Conservation (phyloP, 2,797 vertebrate species). For the Melanotaenia parkinsoni region DNA sequence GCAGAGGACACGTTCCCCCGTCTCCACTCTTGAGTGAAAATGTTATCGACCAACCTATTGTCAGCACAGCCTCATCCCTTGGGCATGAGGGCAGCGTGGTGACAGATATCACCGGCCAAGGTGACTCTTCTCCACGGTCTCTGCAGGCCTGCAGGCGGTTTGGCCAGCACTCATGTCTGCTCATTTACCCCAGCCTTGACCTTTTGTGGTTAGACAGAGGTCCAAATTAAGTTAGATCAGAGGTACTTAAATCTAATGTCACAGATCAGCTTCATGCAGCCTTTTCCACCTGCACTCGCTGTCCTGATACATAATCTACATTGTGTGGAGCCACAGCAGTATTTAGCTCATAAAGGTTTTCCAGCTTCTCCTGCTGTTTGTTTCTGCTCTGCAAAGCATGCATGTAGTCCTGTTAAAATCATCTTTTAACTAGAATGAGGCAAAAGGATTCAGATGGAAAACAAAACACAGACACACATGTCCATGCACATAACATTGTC, state of each 20-base stretch:
- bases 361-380: too few relatives aligned
- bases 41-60: conserved; percentile 66
- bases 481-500: too few relatives aligned
- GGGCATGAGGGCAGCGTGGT: conserved; percentile 53
- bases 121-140: conserved; percentile 67
- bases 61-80: conserved; percentile 21
- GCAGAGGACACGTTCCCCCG: conserved; percentile 66
- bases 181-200: conserved; percentile 55
- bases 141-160: conserved; percentile 40
- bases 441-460: too few relatives aligned
- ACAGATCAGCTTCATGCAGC: conserved; percentile 30
- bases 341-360: too few relatives aligned
- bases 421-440: too few relatives aligned
- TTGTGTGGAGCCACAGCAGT: not conserved
- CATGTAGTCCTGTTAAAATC: too few relatives aligned
- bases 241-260: conserved; percentile 45
- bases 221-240: conserved; percentile 27
- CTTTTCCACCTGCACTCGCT: not conserved
- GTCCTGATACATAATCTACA: not conserved
- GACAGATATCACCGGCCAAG: conserved; percentile 69
- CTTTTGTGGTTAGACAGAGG: conserved; percentile 58
- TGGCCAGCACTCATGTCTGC: conserved; percentile 38
- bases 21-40: conserved; percentile 57
- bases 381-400: too few relatives aligned
- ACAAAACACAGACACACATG: too few relatives aligned